Evolutionary conservation across 2,797 vertebrate species (phyloP).

Genomic region (Hafferia zeledoni): DNA sequence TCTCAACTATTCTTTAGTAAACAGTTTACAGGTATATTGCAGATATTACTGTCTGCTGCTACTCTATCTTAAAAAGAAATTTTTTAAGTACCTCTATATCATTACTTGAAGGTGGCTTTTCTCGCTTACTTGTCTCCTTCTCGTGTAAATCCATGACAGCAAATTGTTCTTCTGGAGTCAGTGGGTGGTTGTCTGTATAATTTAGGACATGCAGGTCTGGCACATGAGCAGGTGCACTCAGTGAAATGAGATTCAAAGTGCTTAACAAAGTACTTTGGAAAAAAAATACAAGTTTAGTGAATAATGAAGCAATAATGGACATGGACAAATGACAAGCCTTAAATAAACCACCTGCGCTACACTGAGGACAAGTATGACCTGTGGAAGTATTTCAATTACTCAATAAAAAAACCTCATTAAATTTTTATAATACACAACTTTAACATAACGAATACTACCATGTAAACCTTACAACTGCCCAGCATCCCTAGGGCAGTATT

Average conservation of each 20-base stretch:
- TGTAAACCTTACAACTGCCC: neutral
- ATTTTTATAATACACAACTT: neutral
- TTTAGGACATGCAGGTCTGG: neutral
- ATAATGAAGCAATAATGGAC: neutral
- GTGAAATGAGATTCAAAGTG: neutral
- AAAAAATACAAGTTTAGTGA: neutral
- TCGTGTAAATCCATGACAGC: constrained; percentile 81
- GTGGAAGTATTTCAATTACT: neutral
- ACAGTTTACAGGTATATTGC: neutral
- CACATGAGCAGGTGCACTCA: neutral
- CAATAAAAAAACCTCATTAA: neutral
- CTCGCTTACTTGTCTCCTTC: constrained; percentile 57
- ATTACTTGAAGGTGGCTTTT: constrained; percentile 73
- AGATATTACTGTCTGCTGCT: neutral
- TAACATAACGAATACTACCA: neutral
- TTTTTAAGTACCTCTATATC: constrained; percentile 81
- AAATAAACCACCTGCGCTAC: neutral
- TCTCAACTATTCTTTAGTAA: neutral
- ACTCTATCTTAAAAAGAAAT: neutral
- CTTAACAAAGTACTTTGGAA: neutral
- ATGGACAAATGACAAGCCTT: neutral
- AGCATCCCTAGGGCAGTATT: neutral
- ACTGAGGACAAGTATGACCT: neutral
- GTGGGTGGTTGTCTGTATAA: constrained; percentile 68
- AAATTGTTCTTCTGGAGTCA: constrained; percentile 87